Evolutionary conservation across 2,113 vertebrate genomes (phyloP).

Genomic region (Lagopus leucura): DNA sequence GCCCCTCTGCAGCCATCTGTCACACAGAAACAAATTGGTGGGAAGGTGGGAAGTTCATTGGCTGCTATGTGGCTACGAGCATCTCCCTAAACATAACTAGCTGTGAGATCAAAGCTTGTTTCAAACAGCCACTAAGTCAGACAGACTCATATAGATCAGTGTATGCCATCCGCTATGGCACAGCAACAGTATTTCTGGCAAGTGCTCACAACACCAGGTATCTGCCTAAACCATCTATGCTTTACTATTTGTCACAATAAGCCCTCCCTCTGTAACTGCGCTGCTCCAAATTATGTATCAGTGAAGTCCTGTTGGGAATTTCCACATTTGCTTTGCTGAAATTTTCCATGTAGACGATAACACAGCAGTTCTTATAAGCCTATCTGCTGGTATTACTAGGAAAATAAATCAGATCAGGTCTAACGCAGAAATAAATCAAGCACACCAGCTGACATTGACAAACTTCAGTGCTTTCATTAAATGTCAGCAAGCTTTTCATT

Average conservation of each 20-base stretch:
- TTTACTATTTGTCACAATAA: neutral
- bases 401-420: constrained; percentile 32
- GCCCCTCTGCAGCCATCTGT: neutral
- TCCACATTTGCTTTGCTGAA: neutral
- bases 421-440: constrained; percentile 32
- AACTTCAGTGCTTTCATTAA: neutral
- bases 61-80: neutral
- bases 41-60: neutral
- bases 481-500: constrained; percentile 12
- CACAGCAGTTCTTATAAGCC: neutral
- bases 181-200: neutral
- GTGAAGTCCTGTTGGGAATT: neutral
- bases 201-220: neutral
- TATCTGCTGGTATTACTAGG: neutral
- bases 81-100: neutral
- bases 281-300: neutral
- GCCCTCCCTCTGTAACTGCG: neutral
- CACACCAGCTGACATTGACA: constrained; percentile 14
- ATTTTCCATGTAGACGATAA: neutral
- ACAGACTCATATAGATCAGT: neutral
- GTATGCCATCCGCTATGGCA: neutral
- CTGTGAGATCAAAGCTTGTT: neutral
- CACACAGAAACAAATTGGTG: neutral
- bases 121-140: neutral
- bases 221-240: neutral